Percentiles rank a stretch among this genome's conserved stretches.
phyloP scores from a whole-genome alignment of 2,797 vertebrate genomes.

The Phalanger gymnotis region DNA sequence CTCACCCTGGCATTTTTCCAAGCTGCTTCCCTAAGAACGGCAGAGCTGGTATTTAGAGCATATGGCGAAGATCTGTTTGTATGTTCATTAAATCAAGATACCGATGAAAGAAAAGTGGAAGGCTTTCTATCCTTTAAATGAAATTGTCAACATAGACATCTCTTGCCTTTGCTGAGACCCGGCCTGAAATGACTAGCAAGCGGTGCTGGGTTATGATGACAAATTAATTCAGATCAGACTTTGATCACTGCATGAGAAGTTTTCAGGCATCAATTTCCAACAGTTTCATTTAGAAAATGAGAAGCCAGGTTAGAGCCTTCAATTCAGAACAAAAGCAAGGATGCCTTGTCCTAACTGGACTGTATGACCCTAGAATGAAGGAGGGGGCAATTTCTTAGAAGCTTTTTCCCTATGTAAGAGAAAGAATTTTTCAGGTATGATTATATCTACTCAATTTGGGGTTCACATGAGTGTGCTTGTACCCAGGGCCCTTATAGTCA shows the following conservation, averaged over 20 bases:
- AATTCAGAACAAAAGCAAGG: slow-evolving; percentile 78
- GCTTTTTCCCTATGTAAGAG: slow-evolving; percentile 53
- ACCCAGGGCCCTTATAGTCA: slow-evolving; percentile 64
- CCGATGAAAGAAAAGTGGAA: slow-evolving; percentile 86
- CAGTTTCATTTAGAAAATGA: slow-evolving; percentile 82
- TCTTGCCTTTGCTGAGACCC: slow-evolving; percentile 85
- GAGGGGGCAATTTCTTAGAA: slow-evolving; percentile 58
- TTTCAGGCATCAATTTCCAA: slow-evolving; percentile 85
- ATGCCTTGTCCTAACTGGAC: slow-evolving; percentile 70
- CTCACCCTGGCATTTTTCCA: slow-evolving; percentile 85
- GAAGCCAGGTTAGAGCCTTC: slow-evolving; percentile 79
- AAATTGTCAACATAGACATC: slow-evolving; percentile 88
- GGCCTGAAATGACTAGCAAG: slow-evolving; percentile 85
- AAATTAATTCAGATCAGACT: slow-evolving; percentile 89
- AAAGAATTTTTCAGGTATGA: slow-evolving; percentile 50
- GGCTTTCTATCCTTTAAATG: slow-evolving; percentile 86
- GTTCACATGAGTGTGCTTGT: slow-evolving; percentile 63
- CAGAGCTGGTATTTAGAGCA: slow-evolving; percentile 86
- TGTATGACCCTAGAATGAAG: slow-evolving; percentile 67
- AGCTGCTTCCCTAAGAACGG: slow-evolving; percentile 85
- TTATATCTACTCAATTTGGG: slow-evolving; percentile 61
- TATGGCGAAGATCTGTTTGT: slow-evolving; percentile 87
- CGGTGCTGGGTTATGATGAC: slow-evolving; percentile 85
- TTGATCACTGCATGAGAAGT: slow-evolving; percentile 86
- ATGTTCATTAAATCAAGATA: slow-evolving; percentile 88